Conservation (phyloP, 2,113 vertebrate species). For the Paralichthys olivaceus region DNA sequence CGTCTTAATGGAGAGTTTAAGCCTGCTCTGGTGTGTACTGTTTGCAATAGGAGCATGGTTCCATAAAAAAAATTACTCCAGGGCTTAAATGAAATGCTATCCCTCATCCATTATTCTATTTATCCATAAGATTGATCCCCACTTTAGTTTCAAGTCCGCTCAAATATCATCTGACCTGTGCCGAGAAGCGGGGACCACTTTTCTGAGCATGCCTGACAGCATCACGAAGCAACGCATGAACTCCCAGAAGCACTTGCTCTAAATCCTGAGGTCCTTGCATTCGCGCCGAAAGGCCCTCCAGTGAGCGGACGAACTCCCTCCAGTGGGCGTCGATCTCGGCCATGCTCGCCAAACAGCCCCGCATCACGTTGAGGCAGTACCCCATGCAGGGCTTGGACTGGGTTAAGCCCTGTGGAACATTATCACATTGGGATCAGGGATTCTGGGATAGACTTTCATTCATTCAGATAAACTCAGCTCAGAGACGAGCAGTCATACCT, state of each 20-base stretch:
- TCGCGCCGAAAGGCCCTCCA: slow-evolving; percentile 85
- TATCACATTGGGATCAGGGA: slow-evolving; percentile 31
- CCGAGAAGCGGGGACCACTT: slow-evolving; percentile 74
- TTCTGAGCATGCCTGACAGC: slow-evolving; percentile 82
- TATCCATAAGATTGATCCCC: too few relatives aligned
- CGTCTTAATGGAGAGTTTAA: slow-evolving; percentile 37
- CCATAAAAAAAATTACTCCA: neutral
- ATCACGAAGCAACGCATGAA: slow-evolving; percentile 82
- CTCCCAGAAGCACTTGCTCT: slow-evolving; percentile 86
- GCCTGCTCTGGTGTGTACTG: neutral
- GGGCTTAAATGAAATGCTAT: too few relatives aligned
- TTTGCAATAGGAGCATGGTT: slow-evolving; percentile 1
- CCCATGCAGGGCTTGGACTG: slow-evolving; percentile 89
- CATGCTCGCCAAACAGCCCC: slow-evolving; percentile 88
- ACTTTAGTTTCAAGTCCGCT: neutral
- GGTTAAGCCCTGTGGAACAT: slow-evolving; percentile 77
- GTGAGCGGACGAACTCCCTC: slow-evolving; percentile 84
- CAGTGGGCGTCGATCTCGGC: slow-evolving; percentile 90
- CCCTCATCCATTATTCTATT: neutral
- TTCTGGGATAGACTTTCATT: slow-evolving; percentile 27
- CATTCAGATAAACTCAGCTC: slow-evolving; percentile 20
- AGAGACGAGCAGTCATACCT: slow-evolving; percentile 57
- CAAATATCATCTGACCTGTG: slow-evolving; percentile 80
- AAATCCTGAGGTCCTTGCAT: slow-evolving; percentile 82
- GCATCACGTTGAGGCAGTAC: slow-evolving; percentile 89